Percentiles rank a stretch among this genome's conserved stretches.
Conservation (phyloP, 2,888 invertebrate genomes). For the Agonopterix arenella region DNA sequence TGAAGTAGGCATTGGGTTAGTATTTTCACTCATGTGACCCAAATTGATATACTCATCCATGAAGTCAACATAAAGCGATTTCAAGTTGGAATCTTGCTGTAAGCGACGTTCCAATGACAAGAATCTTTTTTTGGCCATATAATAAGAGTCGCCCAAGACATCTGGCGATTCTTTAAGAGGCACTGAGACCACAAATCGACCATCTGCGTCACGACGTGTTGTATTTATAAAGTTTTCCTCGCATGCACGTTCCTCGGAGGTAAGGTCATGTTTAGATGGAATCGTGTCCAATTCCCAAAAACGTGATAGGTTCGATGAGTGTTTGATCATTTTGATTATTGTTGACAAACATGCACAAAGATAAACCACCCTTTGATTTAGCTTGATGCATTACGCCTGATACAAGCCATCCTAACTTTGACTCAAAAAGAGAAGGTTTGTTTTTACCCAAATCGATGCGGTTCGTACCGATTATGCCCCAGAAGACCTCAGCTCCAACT, state of each 20-base stretch:
- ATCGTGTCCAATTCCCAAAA: constrained; percentile 6
- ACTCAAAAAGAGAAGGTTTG: constrained; percentile 6
- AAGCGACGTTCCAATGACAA: too few species aligned
- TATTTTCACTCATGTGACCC: too few species aligned
- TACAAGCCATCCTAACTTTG: too few species aligned
- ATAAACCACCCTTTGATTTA: neutral
- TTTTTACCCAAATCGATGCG: constrained; percentile 4
- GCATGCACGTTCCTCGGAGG: constrained; percentile 9
- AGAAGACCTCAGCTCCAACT: constrained; percentile 10
- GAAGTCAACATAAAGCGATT: too few species aligned
- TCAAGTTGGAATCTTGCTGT: too few species aligned
- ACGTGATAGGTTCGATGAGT: neutral
- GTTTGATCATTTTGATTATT: neutral
- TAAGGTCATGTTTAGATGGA: neutral
- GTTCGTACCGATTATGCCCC: constrained; percentile 3
- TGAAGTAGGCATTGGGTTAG: too few species aligned
- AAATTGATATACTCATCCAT: too few species aligned
- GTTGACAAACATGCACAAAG: neutral
- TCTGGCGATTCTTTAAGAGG: too few species aligned
- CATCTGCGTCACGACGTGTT: constrained; percentile 7
- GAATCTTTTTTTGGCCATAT: too few species aligned
- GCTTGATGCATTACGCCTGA: constrained; percentile 1
- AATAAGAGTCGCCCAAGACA: too few species aligned
- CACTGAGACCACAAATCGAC: neutral
- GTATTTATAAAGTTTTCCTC: constrained; percentile 8